These are phyloP conservation scores for Euclidia mi DNA, from an alignment of 2,888 invertebrate species.

Conservation along the genomic window DNA sequence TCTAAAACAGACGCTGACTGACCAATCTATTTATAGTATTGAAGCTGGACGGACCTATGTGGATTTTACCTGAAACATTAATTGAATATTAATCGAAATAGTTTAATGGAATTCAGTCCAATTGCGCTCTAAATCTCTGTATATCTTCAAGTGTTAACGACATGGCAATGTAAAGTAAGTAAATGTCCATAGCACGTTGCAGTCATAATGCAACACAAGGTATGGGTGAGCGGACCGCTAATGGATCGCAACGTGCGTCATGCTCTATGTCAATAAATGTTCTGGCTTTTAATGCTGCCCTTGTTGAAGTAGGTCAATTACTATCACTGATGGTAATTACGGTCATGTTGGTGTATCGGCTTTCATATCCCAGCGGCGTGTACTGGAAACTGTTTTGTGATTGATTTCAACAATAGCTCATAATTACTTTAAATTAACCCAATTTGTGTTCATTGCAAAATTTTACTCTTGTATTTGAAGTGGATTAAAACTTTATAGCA, in stretches of 20 bases:
- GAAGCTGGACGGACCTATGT: too few relatives aligned
- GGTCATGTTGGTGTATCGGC: conserved; percentile 58
- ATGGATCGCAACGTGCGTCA: conserved; percentile 77
- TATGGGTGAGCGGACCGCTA: conserved; percentile 68
- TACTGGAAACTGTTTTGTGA: conserved; percentile 35
- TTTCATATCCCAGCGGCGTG: conserved; percentile 28
- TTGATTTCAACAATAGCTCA: conserved; percentile 52
- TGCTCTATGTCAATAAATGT: conserved; percentile 78
- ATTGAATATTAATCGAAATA: too few relatives aligned
- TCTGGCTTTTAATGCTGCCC: conserved; percentile 77
- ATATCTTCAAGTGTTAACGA: not conserved
- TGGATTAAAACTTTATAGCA: conserved; percentile 39
- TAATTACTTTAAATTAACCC: conserved; percentile 41
- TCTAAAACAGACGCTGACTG: too few relatives aligned
- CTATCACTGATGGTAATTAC: conserved; percentile 71
- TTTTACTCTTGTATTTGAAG: conserved; percentile 20
- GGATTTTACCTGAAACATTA: too few relatives aligned
- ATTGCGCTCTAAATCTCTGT: too few relatives aligned
- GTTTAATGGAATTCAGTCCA: too few relatives aligned
- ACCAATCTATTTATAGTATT: too few relatives aligned
- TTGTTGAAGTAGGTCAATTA: conserved; percentile 82
- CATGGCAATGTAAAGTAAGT: conserved; percentile 21
- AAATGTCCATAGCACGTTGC: conserved; percentile 11
- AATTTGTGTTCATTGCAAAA: conserved; percentile 21
- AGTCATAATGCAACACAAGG: conserved; percentile 31